Evolutionary conservation across 2,888 invertebrate species (phyloP), one percentile per base, ranked within the genome.

Genomic region (Himalopsyche japonica): DNA sequence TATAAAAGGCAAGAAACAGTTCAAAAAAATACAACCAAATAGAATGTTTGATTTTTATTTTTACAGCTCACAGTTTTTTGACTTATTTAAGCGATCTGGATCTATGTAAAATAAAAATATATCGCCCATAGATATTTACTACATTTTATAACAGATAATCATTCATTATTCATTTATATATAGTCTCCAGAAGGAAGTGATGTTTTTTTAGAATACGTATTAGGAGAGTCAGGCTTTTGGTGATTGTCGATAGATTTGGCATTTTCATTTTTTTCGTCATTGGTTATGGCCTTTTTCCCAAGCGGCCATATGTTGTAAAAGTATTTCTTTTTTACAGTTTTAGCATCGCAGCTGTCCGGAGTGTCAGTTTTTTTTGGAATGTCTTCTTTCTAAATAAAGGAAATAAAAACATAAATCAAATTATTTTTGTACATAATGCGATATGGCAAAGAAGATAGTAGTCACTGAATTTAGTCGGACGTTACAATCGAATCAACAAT

Each of bases 151-250:
- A 37, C 8, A 43, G 3, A 43, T 43, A 43, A 15, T 15, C 15
- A 43, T 15, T 15, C 15, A 43, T 43, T 15, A 1, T 70, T 5
- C 5, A 70, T 15, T 82, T 57, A 82, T 7, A 83, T 83, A 47
- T 80, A 79, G 24, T 85, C 83, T n/a, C 32, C 47, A 2, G 78
- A 81, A 37, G 80, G 79, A 15, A 81, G 81, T 5, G 83, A 77
- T 32, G 83, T 79, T 49, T 83, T 85, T 27, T 82, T 80, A 20
- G 82, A 80, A 10, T 30, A 43, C 7, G 83, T 78, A 30, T 24
- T 47, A 10, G 79, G 84, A 18, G 82, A 76, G 6, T 81, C 80
- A 0, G 20, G 49, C 7, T 64, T 64, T 6, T 83, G 48, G n/a
- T 77, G 34, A 18, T 48, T 79, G 24, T 49, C 20, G 32, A 34